Percentiles rank a stretch among this genome's conserved stretches.
Evolutionary conservation across 2,797 vertebrate species (phyloP).

Genomic region (Megalops cyprinoides): DNA sequence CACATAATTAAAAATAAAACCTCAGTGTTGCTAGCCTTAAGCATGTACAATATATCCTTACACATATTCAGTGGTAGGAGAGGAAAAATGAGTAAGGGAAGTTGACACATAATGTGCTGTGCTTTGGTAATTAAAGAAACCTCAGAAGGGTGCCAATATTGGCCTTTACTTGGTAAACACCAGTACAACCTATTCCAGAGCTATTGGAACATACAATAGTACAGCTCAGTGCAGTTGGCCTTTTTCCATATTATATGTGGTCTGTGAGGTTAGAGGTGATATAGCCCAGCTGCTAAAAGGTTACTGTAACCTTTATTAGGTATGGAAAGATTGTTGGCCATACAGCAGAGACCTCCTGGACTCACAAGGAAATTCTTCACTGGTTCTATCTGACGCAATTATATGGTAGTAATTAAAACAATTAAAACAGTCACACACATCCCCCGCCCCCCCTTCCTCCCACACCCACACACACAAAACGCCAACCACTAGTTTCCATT

Average conservation of each 20-base stretch:
- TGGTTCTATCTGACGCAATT: constrained; percentile 24
- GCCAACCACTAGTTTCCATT: not conserved
- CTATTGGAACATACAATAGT: not conserved
- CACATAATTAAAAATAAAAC: not conserved
- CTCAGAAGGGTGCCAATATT: constrained; percentile 20
- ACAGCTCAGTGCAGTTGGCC: not conserved
- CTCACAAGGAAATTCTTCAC: not conserved
- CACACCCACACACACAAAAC: too few relatives aligned
- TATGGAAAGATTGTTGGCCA: not conserved
- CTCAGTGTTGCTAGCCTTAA: not conserved
- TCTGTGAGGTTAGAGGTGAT: not conserved
- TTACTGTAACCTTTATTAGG: constrained; percentile 8
- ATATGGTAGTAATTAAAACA: constrained; percentile 20
- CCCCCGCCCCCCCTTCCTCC: too few relatives aligned
- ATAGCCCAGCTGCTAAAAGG: constrained; percentile 1
- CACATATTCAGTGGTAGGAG: too few relatives aligned
- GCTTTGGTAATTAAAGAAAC: too few relatives aligned
- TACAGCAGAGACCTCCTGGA: not conserved
- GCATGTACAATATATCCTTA: not conserved
- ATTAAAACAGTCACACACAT: not conserved
- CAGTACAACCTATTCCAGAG: not conserved
- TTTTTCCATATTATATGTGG: not conserved
- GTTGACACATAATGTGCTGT: too few relatives aligned
- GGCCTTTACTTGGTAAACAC: constrained; percentile 2
- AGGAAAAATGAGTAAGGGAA: too few relatives aligned